Evolutionary conservation across 53 echinoderm and acorn worm species (phyloP).

Genomic region (Temnopleurus reevesii): DNA sequence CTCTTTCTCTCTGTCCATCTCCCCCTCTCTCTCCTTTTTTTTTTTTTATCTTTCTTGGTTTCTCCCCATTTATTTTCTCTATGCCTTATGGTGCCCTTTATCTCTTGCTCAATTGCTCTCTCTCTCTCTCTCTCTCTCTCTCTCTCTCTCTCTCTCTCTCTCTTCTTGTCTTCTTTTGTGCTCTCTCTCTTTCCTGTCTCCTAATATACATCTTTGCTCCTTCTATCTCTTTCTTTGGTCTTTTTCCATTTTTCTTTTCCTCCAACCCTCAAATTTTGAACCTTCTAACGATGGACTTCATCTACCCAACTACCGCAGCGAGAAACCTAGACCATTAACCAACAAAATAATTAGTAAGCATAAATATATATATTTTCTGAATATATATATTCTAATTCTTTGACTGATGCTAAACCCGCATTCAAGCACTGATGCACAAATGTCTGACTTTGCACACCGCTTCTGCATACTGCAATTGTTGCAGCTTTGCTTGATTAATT

Average conservation of each 20-base stretch:
- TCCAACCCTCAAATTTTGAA: not conserved
- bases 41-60: too few relatives aligned
- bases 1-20: not conserved
- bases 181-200: not conserved
- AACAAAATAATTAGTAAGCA: conserved; percentile 9
- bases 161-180: not conserved
- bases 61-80: too few relatives aligned
- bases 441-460: not conserved
- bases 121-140: not conserved
- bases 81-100: too few relatives aligned
- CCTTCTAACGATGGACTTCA: conserved; percentile 1
- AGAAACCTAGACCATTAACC: conserved; percentile 31
- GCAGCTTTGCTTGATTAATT: too few relatives aligned
- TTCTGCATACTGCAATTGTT: not conserved
- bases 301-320: not conserved
- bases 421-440: not conserved
- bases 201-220: too few relatives aligned
- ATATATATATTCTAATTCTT: not conserved
- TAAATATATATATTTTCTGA: not conserved
- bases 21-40: not conserved
- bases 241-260: not conserved
- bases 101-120: not conserved
- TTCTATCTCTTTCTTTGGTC: not conserved
- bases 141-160: not conserved
- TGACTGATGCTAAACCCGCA: not conserved